Evolutionary conservation across 2,797 vertebrate genomes (phyloP).

Genomic region (Todus mexicanus): DNA sequence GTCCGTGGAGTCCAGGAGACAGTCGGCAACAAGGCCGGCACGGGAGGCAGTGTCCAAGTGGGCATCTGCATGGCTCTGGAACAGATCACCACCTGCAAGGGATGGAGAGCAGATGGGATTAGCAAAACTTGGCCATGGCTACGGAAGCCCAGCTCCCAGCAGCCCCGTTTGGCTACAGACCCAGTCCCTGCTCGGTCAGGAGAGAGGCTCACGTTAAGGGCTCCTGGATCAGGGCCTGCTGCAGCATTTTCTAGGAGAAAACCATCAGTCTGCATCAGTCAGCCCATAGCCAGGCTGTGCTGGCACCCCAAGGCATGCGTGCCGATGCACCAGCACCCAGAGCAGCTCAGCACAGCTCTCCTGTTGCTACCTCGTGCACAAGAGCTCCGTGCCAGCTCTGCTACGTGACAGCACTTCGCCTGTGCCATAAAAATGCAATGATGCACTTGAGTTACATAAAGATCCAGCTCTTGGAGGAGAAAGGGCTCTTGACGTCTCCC

Average conservation of each 20-base stretch:
- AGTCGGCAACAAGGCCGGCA: neutral
- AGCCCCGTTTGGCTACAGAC: neutral
- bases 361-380: neutral
- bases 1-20: neutral
- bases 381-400: neutral
- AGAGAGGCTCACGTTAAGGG: accelerated
- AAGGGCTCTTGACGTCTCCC: neutral
- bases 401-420: neutral
- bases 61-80: accelerated
- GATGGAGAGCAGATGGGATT: neutral
- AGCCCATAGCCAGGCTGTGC: accelerated
- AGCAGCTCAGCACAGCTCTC: neutral
- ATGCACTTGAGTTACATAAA: conserved; percentile 17
- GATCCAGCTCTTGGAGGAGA: neutral
- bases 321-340: neutral
- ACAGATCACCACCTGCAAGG: neutral
- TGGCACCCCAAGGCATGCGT: neutral
- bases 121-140: neutral
- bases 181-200: neutral
- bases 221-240: neutral
- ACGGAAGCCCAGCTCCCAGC: neutral
- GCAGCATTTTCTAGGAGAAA: neutral
- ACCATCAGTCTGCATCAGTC: neutral
- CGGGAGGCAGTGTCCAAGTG: accelerated
- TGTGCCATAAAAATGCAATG: neutral